Evolutionary conservation across 2,797 vertebrate species (phyloP).

Genomic region (Kryptopterus vitreolus): DNA sequence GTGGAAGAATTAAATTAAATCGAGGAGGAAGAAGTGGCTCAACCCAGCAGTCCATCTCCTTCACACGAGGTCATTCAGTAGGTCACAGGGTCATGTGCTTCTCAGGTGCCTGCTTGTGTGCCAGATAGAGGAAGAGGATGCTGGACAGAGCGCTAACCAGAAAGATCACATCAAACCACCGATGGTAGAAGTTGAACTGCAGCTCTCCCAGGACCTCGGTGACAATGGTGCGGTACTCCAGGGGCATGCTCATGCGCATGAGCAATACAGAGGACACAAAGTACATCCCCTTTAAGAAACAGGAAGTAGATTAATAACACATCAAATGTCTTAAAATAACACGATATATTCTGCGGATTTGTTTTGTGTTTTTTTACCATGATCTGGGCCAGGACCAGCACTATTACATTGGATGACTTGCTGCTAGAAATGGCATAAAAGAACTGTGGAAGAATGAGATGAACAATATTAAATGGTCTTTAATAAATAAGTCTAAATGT

Average conservation of each 20-base stretch:
- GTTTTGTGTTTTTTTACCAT: conserved; percentile 77
- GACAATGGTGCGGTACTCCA: conserved; percentile 93
- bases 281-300: conserved; percentile 85
- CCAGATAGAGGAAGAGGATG: conserved; percentile 97
- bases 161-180: conserved; percentile 99
- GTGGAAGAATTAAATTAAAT: conserved; percentile 15
- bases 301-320: not conserved
- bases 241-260: conserved; percentile 98
- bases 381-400: conserved; percentile 96
- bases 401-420: conserved; percentile 98
- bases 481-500: not conserved
- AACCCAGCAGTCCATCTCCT: conserved; percentile 2
- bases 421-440: conserved; percentile 99
- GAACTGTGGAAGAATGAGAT: conserved; percentile 74
- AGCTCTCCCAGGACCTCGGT: conserved; percentile 94
- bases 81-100: conserved; percentile 87
- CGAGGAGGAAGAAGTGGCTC: not conserved
- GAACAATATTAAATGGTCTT: not conserved
- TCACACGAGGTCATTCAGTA: not conserved
- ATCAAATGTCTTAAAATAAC: not conserved
- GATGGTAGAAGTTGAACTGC: conserved; percentile 99
- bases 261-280: conserved; percentile 95
- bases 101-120: conserved; percentile 97
- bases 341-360: not conserved
- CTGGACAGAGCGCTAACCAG: conserved; percentile 97